These are phyloP conservation scores for Sclerurus mexicanus DNA, from an alignment of 2,113 vertebrate genomes.

Conservation along the genomic window DNA sequence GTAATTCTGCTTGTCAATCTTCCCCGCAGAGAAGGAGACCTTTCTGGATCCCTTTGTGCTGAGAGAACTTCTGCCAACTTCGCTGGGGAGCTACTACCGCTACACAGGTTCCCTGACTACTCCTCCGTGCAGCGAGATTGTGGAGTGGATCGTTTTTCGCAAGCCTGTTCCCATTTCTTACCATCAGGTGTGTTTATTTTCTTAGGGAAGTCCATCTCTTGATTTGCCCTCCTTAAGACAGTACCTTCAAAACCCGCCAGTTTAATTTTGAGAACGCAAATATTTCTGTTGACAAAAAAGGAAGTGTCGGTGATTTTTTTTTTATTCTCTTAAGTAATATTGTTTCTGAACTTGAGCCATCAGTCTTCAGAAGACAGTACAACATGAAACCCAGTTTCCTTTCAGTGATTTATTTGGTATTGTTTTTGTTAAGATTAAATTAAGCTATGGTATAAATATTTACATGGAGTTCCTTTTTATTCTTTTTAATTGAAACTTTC, in stretches of 20 bases:
- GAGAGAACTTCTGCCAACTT: slow-evolving; percentile 87
- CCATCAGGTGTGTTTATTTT: slow-evolving; percentile 82
- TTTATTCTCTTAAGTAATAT: background rate
- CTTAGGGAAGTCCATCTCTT: background rate
- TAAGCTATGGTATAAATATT: slow-evolving; percentile 59
- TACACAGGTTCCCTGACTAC: slow-evolving; percentile 94
- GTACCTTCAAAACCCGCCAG: rapidly evolving
- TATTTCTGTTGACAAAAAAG: slow-evolving; percentile 51
- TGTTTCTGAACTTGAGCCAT: slow-evolving; percentile 62
- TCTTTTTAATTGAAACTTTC: slow-evolving; percentile 52
- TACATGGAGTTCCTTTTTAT: slow-evolving; percentile 42
- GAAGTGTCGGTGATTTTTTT: slow-evolving; percentile 5
- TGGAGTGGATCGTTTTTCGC: slow-evolving; percentile 95
- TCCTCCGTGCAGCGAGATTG: slow-evolving; percentile 92
- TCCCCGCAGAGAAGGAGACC: slow-evolving; percentile 91
- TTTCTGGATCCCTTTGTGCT: slow-evolving; percentile 95
- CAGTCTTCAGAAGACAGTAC: slow-evolving; percentile 43
- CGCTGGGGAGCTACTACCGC: slow-evolving; percentile 91
- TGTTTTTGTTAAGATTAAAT: slow-evolving; percentile 64
- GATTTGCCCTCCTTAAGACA: background rate
- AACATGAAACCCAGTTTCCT: slow-evolving; percentile 57
- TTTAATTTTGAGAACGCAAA: background rate
- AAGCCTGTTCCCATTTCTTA: slow-evolving; percentile 90
- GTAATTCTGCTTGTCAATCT: slow-evolving; percentile 42
- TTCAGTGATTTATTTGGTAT: slow-evolving; percentile 56